Base-by-base conservation (phyloP, 2,888 invertebrate genomes). In the Eupelmus urozonus region DNA sequence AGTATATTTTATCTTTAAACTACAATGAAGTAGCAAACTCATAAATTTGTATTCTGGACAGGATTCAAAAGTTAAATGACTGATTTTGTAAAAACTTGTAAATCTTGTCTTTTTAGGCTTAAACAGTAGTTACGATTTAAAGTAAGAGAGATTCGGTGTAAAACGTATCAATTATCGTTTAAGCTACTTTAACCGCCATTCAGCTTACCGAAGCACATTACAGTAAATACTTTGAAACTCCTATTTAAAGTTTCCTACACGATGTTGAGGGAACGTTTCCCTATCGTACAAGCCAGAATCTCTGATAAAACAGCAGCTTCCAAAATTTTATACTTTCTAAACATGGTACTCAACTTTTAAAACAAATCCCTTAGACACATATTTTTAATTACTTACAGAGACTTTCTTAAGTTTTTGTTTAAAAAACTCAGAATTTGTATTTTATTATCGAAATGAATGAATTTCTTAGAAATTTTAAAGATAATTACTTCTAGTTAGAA, bases 141-240 rank as follows among this genome's bases (percentile, higher is more conserved):
- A 66, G 62, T n/a, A 55, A 71, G 42, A 45, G 66, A 71, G 66
- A 42, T 57, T 79, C 45, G 27, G 45, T 34, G 23, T 34, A 65
- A 63, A 57, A 59, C 73, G 27, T 78, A 75, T 80, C 71, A 80
- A 78, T 80, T 78, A 78, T 78, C 72, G 71, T 69, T 80, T 75
- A 78, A 78, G 75, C 77, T 78, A 67, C 65, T 78, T 80, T 72
- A 67, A 75, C 67, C 75, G 66, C 70, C 42, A 65, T 77, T 70
- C 29, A 69, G 65, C 69, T 80, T 66, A 60, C 51, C 60, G 29
- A 59, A 59, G 65, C 55, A 60, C 73, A 80, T 80, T 77, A 80
- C 62, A 51, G 66, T 77, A 80, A 80, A 77, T 80, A 80, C 76
- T 76, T 80, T 80, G 66, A 80, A 77, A 77, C 70, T 80, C 73